A percentile compares a stretch with the other conserved stretches of the same genome.
Evolutionary conservation across 1,140 invertebrate genomes (phyloP).

Genomic region (Lucilia sericata): DNA sequence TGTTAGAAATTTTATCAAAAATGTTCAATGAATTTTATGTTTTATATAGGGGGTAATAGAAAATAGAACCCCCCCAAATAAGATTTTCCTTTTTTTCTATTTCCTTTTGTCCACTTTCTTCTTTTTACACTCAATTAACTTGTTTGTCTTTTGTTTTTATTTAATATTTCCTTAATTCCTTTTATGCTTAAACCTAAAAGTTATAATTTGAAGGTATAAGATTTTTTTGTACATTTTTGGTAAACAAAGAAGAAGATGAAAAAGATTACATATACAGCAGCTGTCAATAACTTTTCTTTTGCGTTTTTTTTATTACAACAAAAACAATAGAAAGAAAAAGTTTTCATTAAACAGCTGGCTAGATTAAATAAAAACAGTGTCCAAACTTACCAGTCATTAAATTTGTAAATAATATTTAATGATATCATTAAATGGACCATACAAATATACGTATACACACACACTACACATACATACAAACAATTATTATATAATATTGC

Average conservation of each 20-base stretch:
- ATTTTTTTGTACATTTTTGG: too few relatives aligned
- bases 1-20: too few relatives aligned
- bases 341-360: neutral
- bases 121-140: constrained; percentile 3
- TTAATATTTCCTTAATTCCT: too few relatives aligned
- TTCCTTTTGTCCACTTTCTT: too few relatives aligned
- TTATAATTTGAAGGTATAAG: neutral
- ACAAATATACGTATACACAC: neutral
- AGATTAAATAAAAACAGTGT: neutral
- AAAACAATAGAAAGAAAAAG: neutral
- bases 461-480: too few relatives aligned
- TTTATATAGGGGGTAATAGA: too few relatives aligned
- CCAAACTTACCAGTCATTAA: constrained; percentile 23
- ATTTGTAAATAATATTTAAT: neutral
- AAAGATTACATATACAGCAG: neutral
- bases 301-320: neutral
- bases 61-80: too few relatives aligned
- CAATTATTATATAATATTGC: too few relatives aligned
- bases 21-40: too few relatives aligned
- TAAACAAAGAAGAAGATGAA: too few relatives aligned
- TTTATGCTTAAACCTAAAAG: too few relatives aligned
- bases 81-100: neutral
- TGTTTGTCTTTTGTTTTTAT: neutral
- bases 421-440: constrained; percentile 14
- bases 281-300: neutral